These are phyloP conservation scores for Tanytarsus gracilentus DNA, from an alignment of 2,888 invertebrate species.

Conservation along the genomic window DNA sequence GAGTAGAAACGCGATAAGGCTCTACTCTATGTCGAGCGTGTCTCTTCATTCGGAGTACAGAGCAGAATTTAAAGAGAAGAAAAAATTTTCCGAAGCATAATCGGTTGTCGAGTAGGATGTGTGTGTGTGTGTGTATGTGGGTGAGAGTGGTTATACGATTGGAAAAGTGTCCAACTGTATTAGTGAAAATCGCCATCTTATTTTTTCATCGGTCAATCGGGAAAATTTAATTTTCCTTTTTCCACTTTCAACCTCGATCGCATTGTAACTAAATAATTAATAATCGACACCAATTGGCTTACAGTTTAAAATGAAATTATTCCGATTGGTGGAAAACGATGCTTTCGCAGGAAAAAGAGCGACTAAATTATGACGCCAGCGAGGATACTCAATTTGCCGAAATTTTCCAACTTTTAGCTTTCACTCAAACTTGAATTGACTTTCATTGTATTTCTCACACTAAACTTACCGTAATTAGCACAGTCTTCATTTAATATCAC, in stretches of 20 bases:
- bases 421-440: neutral
- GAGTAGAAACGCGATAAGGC: slow-evolving; percentile 28
- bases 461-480: slow-evolving; percentile 30
- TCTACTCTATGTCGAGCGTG: slow-evolving; percentile 16
- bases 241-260: too few species aligned
- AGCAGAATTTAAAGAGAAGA: slow-evolving; percentile 16
- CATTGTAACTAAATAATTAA: too few species aligned
- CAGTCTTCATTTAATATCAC: slow-evolving; percentile 33
- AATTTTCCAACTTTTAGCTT: neutral
- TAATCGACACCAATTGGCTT: too few species aligned
- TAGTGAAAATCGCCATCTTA: slow-evolving; percentile 28
- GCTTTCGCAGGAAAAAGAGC: too few species aligned
- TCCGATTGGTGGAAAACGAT: too few species aligned
- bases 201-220: slow-evolving; percentile 23
- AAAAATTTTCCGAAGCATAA: slow-evolving; percentile 28
- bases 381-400: too few species aligned
- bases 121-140: slow-evolving; percentile 9
- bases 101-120: neutral
- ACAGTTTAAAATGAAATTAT: too few species aligned
- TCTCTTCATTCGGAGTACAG: too few species aligned
- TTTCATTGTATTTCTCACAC: slow-evolving; percentile 29
- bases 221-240: slow-evolving; percentile 21
- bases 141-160: slow-evolving; percentile 21
- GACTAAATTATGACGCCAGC: too few species aligned
- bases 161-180: slow-evolving; percentile 25